Evolutionary conservation across 1,140 invertebrate species (phyloP), one percentile per base, ranked within the genome.

Genomic region (Asbolus verrucosus): DNA sequence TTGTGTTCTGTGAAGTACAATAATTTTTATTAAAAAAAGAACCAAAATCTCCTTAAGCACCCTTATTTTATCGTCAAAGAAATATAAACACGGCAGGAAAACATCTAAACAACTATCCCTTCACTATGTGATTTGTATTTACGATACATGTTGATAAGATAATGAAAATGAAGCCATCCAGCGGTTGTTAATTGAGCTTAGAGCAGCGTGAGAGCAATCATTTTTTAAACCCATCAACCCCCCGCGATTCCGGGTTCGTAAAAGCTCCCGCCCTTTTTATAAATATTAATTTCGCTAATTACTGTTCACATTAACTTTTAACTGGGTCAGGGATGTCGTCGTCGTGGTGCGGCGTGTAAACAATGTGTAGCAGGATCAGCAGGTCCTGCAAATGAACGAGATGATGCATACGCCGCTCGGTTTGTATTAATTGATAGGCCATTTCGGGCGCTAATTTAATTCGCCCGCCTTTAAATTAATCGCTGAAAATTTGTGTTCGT

Each of bases 241-340:
- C 6, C 21, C 18, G 46, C 19, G 19, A 54, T 54, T 27, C 24
- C 24, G 3, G 24, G 3, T 8, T 14, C 46, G 21, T 54, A 46
- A 46, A 19, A 46, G 21, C 21, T 18, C 41, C 9, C 6, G 18
- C 46, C 46, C 46, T 27, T 54, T 54, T 54, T 54, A 30, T 54
- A 54, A 54, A 54, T 54, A 54, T 54, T 54, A 54, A 54, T 54
- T 54, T 54, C 19, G 46, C 21, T 54, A 54, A 54, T 54, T 54
- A 54, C 46, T 54, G 46, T 54, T 54, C 46, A 8, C 46, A 54
- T 54, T 54, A 54, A 54, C 19, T 54, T 13, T 54, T 54, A 54
- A 54, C 19, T 54, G 46, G 46, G 19, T 54, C 46, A 54, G 46
- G 46, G 46, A 54, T 54, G 21, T 4, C 21, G 21, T 19, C 33